A percentile compares a stretch with the other conserved stretches of the same genome.
Evolutionary conservation across 2,113 vertebrate species (phyloP).

Genomic region (Cettia cetti): DNA sequence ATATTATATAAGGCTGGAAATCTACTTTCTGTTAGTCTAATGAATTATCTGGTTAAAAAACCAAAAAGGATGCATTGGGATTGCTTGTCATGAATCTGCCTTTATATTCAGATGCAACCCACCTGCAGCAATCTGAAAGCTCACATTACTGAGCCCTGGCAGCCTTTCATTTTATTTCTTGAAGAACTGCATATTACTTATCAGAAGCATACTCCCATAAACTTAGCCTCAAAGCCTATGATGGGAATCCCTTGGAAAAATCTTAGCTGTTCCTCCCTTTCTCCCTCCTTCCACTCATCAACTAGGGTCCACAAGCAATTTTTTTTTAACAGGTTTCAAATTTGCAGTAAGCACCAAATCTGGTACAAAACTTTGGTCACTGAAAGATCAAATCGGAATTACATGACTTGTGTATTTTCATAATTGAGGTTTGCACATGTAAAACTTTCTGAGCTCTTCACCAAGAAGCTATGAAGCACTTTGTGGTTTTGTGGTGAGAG

Average conservation of each 20-base stretch:
- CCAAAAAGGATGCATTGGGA: background rate
- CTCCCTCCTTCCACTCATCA: background rate
- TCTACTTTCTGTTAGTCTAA: background rate
- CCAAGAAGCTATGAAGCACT: background rate
- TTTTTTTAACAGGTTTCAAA: background rate
- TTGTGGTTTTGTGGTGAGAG: background rate
- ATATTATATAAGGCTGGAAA: background rate
- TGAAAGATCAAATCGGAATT: background rate
- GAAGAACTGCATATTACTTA: background rate
- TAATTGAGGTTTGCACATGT: background rate
- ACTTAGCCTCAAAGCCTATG: background rate
- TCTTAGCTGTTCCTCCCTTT: background rate
- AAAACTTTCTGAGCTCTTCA: background rate
- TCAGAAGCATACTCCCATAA: background rate
- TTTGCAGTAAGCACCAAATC: background rate
- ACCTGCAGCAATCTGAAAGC: background rate
- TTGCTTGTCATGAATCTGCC: background rate
- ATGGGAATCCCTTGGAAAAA: background rate
- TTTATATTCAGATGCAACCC: background rate
- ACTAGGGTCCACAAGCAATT: fast-evolving
- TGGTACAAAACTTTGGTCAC: background rate
- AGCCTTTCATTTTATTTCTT: background rate
- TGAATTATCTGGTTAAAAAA: background rate
- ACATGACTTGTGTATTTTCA: background rate
- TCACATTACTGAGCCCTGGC: background rate